Evolutionary conservation across 2,888 invertebrate species (phyloP).

Genomic region (Ashinkailepas kermadecensis): DNA sequence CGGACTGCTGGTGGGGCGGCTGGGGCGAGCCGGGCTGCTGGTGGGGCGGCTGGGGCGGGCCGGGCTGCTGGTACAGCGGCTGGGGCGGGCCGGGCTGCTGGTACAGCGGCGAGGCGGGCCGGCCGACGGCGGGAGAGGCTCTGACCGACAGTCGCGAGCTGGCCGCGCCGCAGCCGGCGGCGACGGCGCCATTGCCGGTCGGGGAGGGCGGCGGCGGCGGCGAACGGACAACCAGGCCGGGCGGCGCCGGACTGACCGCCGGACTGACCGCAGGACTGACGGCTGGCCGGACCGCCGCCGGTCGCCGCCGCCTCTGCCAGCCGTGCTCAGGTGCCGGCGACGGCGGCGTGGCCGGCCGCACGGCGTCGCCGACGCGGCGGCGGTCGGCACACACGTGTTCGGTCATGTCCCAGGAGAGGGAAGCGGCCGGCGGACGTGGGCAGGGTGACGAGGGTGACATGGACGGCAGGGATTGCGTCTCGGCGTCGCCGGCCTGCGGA

Average conservation of each 20-base stretch:
- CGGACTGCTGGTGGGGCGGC: too few species aligned
- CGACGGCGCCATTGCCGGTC: background rate
- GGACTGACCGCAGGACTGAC: background rate
- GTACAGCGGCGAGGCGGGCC: slow-evolving; percentile 28
- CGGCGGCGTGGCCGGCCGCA: background rate
- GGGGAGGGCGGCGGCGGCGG: background rate
- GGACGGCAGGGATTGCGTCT: slow-evolving; percentile 6
- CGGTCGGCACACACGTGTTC: background rate
- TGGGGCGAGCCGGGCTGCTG: too few species aligned
- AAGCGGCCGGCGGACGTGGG: background rate
- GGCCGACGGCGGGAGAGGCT: background rate
- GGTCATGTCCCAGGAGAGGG: background rate
- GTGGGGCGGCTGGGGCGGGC: too few species aligned
- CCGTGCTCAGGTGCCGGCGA: background rate
- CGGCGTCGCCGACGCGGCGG: background rate
- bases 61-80: too few species aligned
- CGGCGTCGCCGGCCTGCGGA: background rate
- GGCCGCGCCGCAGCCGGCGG: background rate
- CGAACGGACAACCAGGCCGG: too few species aligned
- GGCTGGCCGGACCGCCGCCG: background rate
- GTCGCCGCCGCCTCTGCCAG: background rate
- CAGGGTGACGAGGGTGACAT: background rate
- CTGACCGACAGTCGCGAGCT: background rate
- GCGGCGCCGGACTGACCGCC: too few species aligned
- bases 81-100: too few species aligned